These are phyloP conservation scores for Heteractis magnifica DNA, from an alignment of 92 coral and sea anemone genomes.

Conservation along the genomic window DNA sequence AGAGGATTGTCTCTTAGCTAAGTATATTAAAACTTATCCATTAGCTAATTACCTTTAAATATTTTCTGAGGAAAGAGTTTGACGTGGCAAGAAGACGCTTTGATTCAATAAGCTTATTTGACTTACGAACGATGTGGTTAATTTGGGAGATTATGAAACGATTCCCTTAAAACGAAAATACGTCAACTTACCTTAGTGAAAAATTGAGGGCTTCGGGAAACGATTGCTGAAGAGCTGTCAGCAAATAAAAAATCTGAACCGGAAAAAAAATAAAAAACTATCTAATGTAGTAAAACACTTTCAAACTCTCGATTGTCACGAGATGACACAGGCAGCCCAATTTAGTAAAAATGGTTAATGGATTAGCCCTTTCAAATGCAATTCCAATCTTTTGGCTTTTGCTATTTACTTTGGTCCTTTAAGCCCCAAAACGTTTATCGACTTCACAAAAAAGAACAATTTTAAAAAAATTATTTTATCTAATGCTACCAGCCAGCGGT, in stretches of 20 bases:
- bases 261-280: neutral
- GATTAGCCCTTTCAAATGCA: no score
- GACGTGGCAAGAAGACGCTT: neutral
- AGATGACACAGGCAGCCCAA: slow-evolving; percentile 21
- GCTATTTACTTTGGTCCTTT: neutral
- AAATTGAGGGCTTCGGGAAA: neutral
- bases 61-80: neutral
- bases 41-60: neutral
- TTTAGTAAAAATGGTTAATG: neutral
- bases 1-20: neutral
- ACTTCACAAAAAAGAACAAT: neutral
- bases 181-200: neutral
- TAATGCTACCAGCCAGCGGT: neutral
- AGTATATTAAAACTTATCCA: neutral
- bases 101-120: no score
- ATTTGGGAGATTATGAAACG: neutral
- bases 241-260: neutral
- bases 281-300: neutral
- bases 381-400: no score
- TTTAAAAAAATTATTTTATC: neutral
- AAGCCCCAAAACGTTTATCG: neutral
- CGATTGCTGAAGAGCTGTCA: neutral
- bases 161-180: neutral
- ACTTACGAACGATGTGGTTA: neutral
- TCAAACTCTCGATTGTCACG: neutral